Conservation (phyloP, 2,888 invertebrate genomes). For the Leptopterna dolabrata region DNA sequence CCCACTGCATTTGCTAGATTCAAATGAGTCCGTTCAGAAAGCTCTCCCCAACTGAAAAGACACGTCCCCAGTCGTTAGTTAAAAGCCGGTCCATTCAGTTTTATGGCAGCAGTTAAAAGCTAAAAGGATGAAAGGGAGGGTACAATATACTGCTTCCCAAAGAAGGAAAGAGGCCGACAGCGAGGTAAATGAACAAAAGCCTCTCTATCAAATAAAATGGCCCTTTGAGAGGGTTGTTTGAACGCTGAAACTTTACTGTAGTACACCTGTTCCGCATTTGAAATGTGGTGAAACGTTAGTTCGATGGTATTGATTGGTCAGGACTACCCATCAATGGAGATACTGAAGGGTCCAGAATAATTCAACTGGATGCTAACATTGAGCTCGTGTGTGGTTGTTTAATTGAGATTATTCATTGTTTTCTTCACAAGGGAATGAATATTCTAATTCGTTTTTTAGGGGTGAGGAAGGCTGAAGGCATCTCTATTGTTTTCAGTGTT, state of each 20-base stretch:
- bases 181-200: slow-evolving; percentile 44
- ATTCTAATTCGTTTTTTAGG: too few species aligned
- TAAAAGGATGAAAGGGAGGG: slow-evolving; percentile 32
- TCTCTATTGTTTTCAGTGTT: too few species aligned
- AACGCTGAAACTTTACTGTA: background rate
- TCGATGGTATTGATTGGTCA: background rate
- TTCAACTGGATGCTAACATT: background rate
- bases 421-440: too few species aligned
- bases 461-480: too few species aligned
- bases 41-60: background rate
- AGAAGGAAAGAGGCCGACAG: slow-evolving; percentile 3
- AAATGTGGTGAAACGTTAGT: background rate
- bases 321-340: background rate
- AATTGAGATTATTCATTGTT: too few species aligned
- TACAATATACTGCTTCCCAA: background rate
- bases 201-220: slow-evolving; percentile 51
- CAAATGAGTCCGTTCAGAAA: slow-evolving; percentile 28
- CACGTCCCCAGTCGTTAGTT: slow-evolving; percentile 32
- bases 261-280: background rate
- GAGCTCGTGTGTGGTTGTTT: too few species aligned
- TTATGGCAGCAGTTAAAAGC: slow-evolving; percentile 51
- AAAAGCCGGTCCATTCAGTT: slow-evolving; percentile 44
- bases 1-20: slow-evolving; percentile 8
- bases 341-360: background rate
- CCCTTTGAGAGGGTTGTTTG: slow-evolving; percentile 27